Conservation (phyloP, 2,113 vertebrate genomes). For the Ornithorhynchus anatinus region DNA sequence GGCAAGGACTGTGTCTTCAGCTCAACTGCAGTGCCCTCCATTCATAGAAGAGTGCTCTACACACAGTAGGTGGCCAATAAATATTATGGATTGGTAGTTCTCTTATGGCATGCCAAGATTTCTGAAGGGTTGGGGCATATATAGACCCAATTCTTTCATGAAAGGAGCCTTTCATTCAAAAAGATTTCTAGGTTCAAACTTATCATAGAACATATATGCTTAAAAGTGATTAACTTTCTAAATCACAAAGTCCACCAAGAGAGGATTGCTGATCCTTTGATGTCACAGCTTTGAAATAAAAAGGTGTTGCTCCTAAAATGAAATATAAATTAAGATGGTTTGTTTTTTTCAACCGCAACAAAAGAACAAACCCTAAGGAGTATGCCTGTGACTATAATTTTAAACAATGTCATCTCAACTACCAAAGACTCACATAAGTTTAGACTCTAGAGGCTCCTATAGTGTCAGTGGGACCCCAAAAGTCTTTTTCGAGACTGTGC, state of each 20-base stretch:
- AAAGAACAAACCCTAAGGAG: conserved; percentile 35
- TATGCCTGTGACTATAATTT: conserved; percentile 38
- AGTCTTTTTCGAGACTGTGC: not conserved
- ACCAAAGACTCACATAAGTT: not conserved
- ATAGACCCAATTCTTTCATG: not conserved
- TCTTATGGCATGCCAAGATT: not conserved
- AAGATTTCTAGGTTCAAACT: not conserved
- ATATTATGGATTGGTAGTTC: no score
- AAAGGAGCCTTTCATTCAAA: not conserved
- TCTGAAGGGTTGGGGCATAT: not conserved
- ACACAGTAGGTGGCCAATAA: not conserved
- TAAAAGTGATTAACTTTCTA: not conserved
- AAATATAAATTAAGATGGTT: conserved; percentile 36
- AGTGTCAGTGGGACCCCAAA: not conserved
- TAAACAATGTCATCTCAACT: conserved; percentile 23
- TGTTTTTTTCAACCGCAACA: conserved; percentile 16
- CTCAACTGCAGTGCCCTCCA: not conserved
- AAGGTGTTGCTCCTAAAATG: conserved; percentile 11
- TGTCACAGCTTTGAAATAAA: conserved; percentile 15
- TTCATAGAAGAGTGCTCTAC: not conserved
- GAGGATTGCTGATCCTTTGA: not conserved
- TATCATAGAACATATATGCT: not conserved
- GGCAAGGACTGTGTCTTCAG: no score
- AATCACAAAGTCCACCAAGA: not conserved
- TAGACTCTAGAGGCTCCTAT: not conserved